Evolutionary conservation across 2,888 invertebrate genomes (phyloP).

Genomic region (Dryomyza anilis): DNA sequence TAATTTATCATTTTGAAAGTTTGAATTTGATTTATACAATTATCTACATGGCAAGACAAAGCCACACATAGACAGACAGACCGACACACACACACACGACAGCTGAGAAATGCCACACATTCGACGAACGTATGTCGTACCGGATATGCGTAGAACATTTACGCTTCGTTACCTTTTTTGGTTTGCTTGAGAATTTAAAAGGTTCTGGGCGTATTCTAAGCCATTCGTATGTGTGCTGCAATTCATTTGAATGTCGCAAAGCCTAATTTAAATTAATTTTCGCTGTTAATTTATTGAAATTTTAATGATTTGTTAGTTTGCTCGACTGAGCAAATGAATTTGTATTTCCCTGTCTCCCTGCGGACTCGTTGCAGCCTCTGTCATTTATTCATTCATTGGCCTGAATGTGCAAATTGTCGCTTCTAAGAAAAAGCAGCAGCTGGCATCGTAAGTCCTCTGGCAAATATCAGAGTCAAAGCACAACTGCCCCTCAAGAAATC

Average conservation of each 20-base stretch:
- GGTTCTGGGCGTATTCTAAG: no score
- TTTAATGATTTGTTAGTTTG: not conserved
- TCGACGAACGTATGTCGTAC: constrained; percentile 32
- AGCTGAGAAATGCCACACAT: constrained; percentile 17
- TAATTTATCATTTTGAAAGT: constrained; percentile 21
- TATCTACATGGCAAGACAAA: constrained; percentile 2
- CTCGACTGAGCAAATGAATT: no score
- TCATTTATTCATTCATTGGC: no score
- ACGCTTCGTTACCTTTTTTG: constrained; percentile 51
- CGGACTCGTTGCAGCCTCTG: no score
- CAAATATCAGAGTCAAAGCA: constrained; percentile 1
- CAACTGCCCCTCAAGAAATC: not conserved
- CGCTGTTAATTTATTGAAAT: not conserved
- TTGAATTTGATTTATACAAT: constrained; percentile 22
- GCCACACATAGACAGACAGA: not conserved
- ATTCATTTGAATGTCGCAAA: not conserved
- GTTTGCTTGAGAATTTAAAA: no score
- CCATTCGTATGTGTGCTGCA: no score
- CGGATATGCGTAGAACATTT: constrained; percentile 51
- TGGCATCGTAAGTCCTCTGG: constrained; percentile 4
- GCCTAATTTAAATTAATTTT: constrained; percentile 6
- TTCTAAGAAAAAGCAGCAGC: not conserved
- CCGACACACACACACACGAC: not conserved
- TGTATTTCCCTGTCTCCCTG: no score
- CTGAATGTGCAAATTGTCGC: no score